Base-by-base conservation (phyloP, 2,888 invertebrate species). In the Hyposoter dolosus region DNA sequence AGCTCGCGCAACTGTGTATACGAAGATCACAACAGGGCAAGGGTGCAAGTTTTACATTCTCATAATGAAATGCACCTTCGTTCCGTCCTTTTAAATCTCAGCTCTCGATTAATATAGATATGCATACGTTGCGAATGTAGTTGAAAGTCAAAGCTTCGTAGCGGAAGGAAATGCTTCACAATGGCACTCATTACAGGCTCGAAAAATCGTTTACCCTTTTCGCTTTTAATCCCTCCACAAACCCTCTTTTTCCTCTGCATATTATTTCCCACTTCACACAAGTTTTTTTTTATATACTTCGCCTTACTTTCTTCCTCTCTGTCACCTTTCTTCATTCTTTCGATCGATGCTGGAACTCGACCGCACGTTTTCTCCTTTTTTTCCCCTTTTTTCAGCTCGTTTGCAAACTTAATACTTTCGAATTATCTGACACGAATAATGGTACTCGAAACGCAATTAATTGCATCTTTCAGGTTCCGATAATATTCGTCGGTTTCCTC, bases 101-200 rank as follows among this genome's bases (percentile, higher is more conserved):
- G 7, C 12, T 10, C 12, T 50, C 7, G n/a, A 12, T 32, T 32
- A 12, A n/a, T 43, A n/a, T 43, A 10, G 28, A 17, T 68, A 15
- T 60, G 28, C 3, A 43, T 60, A 12, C 32, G 56, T 45, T 40
- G 12, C 45, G 28, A 50, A 65, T 65, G 79, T 53, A 15, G 69
- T 32, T 23, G 72, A 56, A 80, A 66, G 63, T 77, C 80, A 68
- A 83, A 83, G 68, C 80, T 81, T 77, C 77, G 72, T 72, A 50
- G 77, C 85, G 85, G 80, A 86, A 83, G 85, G 84, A 86, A 87
- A 86, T 87, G 80, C 85, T 85, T 85, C 86, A 91, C 91, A 92
- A 92, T 91, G 88, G 89, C 88, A 88, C 90, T 92, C 92, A 92
- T 92, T 91, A 92, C 89, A 85, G 88, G 85, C 89, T 86, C 88